Evolutionary conservation across 2,888 invertebrate genomes (phyloP), one percentile per base, ranked within the genome.

Genomic region (Acleris emargana): DNA sequence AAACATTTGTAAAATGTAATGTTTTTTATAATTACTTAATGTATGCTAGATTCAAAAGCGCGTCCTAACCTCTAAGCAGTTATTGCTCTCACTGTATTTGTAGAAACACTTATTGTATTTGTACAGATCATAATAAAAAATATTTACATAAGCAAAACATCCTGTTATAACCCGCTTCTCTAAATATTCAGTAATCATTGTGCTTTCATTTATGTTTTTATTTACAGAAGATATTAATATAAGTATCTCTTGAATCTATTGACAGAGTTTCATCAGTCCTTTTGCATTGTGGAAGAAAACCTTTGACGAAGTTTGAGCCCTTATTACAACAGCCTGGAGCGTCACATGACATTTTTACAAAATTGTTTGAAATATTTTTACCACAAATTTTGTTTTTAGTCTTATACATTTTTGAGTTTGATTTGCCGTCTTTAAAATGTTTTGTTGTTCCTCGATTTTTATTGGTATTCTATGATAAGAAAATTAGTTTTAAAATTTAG

Each of bases 241-340:
- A n/a, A n/a, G n/a, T n/a, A 67, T 68, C 68, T 67, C 43, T 59
- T 59, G 66, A 42, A 55, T 68, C 62, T 67, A 68, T 69, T 69
- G 69, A 63, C 67, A 58, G 62, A 67, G 62, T 28, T 51, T 60
- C 66, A 58, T 58, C 67, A 54, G 62, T 57, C 51, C 52, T 50
- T 61, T 63, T 68, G n/a, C 59, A 67, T 67, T 68, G 64, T 62
- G 1, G 20, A 32, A 55, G 38, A 64, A 9, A 52, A 22, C 17
- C 51, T 66, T 66, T 55, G 60, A 66, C 51, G 55, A 66, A 50
- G 54, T 49, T 59, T n/a, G 22, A 16, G 25, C 38, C 13, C 57
- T 61, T 55, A 64, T 59, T 59, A 59, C 51, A 45, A 47, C 20
- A 42, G 42, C 28, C n/a, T 7, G 22, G 9, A 50, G 43, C 50